Percentiles rank a stretch among this genome's conserved stretches.
Evolutionary conservation across 2,113 vertebrate species (phyloP).

Genomic region (Plectropomus leopardus): DNA sequence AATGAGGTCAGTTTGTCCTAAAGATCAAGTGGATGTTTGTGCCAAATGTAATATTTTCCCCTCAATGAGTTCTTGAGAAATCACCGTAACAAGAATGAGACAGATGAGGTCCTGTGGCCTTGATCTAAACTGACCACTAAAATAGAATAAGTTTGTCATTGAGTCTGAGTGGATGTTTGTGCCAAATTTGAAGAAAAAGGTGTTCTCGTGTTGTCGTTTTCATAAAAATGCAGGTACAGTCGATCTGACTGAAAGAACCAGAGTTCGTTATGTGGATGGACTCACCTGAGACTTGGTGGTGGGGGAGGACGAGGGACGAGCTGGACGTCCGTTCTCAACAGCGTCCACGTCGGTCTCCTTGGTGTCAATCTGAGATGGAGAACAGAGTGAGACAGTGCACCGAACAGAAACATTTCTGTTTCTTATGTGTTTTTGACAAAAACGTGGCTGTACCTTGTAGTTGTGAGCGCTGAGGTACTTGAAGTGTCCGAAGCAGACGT

Average conservation of each 20-base stretch:
- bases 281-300: conserved; percentile 90
- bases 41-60: too few relatives aligned
- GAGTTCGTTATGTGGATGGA: neutral
- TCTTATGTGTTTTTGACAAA: neutral
- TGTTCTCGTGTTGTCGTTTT: too few relatives aligned
- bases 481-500: conserved; percentile 98
- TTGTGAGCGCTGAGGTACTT: conserved; percentile 99
- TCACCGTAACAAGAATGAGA: too few relatives aligned
- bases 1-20: too few relatives aligned
- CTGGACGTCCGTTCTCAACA: conserved; percentile 91
- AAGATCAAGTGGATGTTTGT: too few relatives aligned
- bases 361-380: conserved; percentile 90
- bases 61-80: too few relatives aligned
- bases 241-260: neutral
- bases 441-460: conserved; percentile 90
- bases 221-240: too few relatives aligned
- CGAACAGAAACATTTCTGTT: neutral
- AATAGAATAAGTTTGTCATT: too few relatives aligned
- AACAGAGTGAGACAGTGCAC: neutral
- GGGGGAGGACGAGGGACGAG: conserved; percentile 80
- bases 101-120: too few relatives aligned
- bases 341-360: conserved; percentile 89
- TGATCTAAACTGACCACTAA: too few relatives aligned
- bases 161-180: too few relatives aligned
- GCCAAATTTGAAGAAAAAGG: too few relatives aligned